Evolutionary conservation across 2,113 vertebrate species (phyloP), one percentile per base, ranked within the genome.

Genomic region (Labrus mixtus): DNA sequence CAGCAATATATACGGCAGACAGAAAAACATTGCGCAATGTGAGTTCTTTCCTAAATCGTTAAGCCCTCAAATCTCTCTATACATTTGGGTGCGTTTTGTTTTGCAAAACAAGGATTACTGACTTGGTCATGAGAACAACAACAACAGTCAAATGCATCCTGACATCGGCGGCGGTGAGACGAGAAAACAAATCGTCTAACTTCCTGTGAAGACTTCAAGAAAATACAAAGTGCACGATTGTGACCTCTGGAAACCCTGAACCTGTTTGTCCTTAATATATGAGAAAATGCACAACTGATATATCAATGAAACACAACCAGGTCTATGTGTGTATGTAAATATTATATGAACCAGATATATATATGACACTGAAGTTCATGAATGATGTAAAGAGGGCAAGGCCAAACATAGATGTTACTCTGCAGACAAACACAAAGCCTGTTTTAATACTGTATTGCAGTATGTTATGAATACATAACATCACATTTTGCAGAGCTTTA

Each of bases 361-460:
- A 68, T 57, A 37, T 43, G 39, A 74, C 57, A 48, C 17, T 39
- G 41, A 59, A 20, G 19, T 43, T 76, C 55, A 67, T 54, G 43
- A 13, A 41, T 51, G 43, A 68, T 56, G 55, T 23, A 68, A 65
- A 73, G 45, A 62, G 50, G 45, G 45, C 55, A 51, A 53, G 19
- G 54, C 23, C 57, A 62, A 57, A 79, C 48, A 64, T 8, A 54
- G 20, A 75, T 29, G 50, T 64, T 39, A 17, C 33, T 54, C 53
- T 46, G 53, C 33, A 61, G 46, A 79, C 20, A 58, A 20, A 65
- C 22, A 62, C 48, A 25, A 74, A 39, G 69, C 45, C 62, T 66
- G 59, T 78, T 87, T 86, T 68, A 55, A 82, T 73, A 93, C 50
- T 62, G 93, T 94, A 94, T 93, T 92, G 94, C 94, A 50, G 43